Evolutionary conservation across 1,140 invertebrate species (phyloP).

Genomic region (Penaeus indicus): DNA sequence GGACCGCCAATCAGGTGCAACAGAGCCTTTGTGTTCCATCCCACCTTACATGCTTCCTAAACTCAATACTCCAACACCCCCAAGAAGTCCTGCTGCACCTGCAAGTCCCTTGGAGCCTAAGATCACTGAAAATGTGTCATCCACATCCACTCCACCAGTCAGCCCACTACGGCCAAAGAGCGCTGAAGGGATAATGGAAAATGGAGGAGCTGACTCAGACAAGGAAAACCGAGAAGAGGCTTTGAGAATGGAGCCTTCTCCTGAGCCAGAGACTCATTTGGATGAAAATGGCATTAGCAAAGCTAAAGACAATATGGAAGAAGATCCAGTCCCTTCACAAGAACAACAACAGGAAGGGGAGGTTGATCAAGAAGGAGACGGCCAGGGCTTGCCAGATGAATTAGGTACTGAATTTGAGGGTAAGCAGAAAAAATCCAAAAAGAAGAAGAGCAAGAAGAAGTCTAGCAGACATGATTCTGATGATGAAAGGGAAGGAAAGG

Average conservation of each 20-base stretch:
- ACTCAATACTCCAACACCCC: slow-evolving; percentile 31
- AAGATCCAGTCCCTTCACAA: background rate
- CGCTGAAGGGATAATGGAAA: slow-evolving; percentile 16
- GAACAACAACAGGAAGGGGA: background rate
- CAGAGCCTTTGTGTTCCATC: slow-evolving; percentile 39
- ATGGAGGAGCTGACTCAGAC: slow-evolving; percentile 44
- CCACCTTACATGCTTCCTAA: slow-evolving; percentile 17
- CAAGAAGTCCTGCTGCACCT: slow-evolving; percentile 18
- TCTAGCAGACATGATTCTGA: slow-evolving; percentile 49
- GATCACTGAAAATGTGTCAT: background rate
- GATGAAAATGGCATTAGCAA: too few species aligned
- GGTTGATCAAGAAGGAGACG: background rate
- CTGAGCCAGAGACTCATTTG: background rate
- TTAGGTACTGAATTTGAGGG: slow-evolving; percentile 11
- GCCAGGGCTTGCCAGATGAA: background rate
- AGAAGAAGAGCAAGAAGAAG: slow-evolving; percentile 52
- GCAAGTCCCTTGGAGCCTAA: background rate
- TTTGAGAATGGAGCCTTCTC: background rate
- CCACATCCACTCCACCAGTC: background rate
- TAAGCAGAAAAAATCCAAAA: slow-evolving; percentile 46
- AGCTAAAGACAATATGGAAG: too few species aligned
- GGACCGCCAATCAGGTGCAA: background rate
- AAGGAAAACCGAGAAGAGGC: slow-evolving; percentile 33
- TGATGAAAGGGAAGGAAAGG: slow-evolving; percentile 46
- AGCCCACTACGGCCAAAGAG: background rate